Evolutionary conservation across 2,797 vertebrate genomes (phyloP), one percentile per base, ranked within the genome.

Genomic region (Scarus forsteni): DNA sequence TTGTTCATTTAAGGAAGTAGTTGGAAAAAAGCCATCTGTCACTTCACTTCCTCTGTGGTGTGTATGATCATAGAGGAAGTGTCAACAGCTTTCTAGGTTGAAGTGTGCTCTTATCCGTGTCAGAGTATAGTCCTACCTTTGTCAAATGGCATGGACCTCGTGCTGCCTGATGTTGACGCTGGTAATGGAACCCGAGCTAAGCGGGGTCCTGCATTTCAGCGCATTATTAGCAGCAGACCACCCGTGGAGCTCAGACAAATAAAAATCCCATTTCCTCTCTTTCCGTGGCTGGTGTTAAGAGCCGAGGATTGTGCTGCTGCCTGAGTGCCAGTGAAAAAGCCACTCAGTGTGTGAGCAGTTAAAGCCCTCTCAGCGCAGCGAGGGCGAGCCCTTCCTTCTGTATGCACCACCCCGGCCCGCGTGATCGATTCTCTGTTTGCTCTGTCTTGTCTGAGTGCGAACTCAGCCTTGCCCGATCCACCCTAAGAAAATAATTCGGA

Each of bases 401-500:
- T 84, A 92, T 91, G 90, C 89, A 88, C 88, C 87, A 66, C 75
- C 89, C 79, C 56, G 51, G 80, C 69, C 84, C 64, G 84, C 83
- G 58, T 80, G 88, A 94, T 95, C 90, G 90, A 94, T 94, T 92
- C 86, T 69, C 72, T 87, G 86, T 92, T 92, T 92, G 85, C 86
- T 82, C 75, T 63, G 85, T 84, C 88, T 89, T 83, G 85, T 90
- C 86, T 80, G 69, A 83, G 83, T 85, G 81, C 78, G 75, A 81
- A 84, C 85, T 87, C 77, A 73, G 72, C 82, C 65, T 74, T 75
- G 83, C 66, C 78, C 60, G 45, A 55, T 75, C 67, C 53, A 34
- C 73, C 73, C 65, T 60, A 35, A 53, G 80, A 86, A 85, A 86
- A 82, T 88, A 87, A 90, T 89, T 87, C 48, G 4, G 70, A 81